Percentiles rank a stretch among this genome's conserved stretches.
phyloP scores from a whole-genome alignment of 1,140 invertebrate species.

The Drosophila lacertosa region DNA sequence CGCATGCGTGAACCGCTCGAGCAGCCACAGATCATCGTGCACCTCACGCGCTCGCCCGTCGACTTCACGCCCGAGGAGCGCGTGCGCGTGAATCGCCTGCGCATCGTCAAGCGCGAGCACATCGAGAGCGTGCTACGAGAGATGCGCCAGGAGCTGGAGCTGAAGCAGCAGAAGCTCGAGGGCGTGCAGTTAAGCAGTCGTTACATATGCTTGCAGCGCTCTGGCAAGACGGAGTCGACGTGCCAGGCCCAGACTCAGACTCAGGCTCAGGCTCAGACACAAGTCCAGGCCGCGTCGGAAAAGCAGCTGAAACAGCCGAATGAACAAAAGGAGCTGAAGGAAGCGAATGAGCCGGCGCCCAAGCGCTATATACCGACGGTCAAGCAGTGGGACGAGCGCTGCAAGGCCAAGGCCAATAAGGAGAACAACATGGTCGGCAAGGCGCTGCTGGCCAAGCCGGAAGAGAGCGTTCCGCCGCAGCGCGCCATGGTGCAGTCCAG shows the following conservation, averaged over 20 bases:
- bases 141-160: conserved; percentile 36
- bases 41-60: conserved; percentile 47
- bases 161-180: not conserved
- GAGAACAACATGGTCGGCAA: conserved; percentile 20
- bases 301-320: not conserved
- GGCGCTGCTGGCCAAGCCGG: not conserved
- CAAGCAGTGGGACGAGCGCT: conserved; percentile 68
- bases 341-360: not conserved
- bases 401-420: conserved; percentile 38
- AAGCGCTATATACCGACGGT: conserved; percentile 63
- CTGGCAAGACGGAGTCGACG: not conserved
- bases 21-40: conserved; percentile 7
- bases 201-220: conserved; percentile 20
- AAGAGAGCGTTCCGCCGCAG: not conserved
- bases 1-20: conserved; percentile 33
- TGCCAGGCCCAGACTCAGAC: not conserved
- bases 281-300: not conserved
- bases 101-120: conserved; percentile 38
- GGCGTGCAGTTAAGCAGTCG: not conserved
- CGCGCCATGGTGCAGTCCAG: conserved; percentile 18
- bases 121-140: conserved; percentile 61
- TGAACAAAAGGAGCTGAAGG: not conserved
- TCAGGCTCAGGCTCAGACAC: too few species aligned
- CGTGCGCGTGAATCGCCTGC: conserved; percentile 42
- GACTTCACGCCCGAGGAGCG: conserved; percentile 46